Evolutionary conservation across 2,888 invertebrate genomes (phyloP), one percentile per base, ranked within the genome.

Genomic region (Dicranocentrus wangi): DNA sequence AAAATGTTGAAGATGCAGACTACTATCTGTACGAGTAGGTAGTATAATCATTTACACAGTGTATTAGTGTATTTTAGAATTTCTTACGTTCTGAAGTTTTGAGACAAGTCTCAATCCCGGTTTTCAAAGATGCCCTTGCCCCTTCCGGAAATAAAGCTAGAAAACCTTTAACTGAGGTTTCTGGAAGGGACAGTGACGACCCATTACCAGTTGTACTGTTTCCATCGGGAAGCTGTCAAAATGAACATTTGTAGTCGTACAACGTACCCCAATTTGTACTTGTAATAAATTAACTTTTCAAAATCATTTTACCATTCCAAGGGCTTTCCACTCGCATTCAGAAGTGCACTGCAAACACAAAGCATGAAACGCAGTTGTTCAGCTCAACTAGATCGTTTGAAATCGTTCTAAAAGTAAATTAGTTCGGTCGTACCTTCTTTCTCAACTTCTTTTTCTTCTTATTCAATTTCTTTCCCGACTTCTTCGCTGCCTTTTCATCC

Each of bases 241-340:
- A 47, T 47, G n/a, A 5, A 10, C 13, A 47, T 10, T 32, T 32
- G 3, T 7, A 10, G 32, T 32, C 10, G 32, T 32, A 32, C 32
- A 32, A 32, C 42, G 42, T 13, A 42, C 8, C 13, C 42, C 42
- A 42, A 42, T 13, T 42, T 42, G 42, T 13, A 42, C 42, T 42
- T 7, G 13, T 42, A 42, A 42, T 42, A 42, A 42, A 42, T 42
- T 13, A 42, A 51, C 2, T 15, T 51, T 51, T 19, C n/a, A 51
- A 15, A 51, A 51, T 8, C 7, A 51, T 8, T 51, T 32, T 75
- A 76, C 75, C 70, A 75, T 25, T 13, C 68, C 60, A 2, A 61
- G 28, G 0, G 23, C n/a, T 10, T 28, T 51, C 81, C 70, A 81
- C 23, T 75, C 63, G 42, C 75, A 75, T 47, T 70, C 63, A 13